These are phyloP conservation scores for Pseudomyrmex pallidus DNA, from an alignment of 1,140 invertebrate genomes.

Conservation along the genomic window DNA sequence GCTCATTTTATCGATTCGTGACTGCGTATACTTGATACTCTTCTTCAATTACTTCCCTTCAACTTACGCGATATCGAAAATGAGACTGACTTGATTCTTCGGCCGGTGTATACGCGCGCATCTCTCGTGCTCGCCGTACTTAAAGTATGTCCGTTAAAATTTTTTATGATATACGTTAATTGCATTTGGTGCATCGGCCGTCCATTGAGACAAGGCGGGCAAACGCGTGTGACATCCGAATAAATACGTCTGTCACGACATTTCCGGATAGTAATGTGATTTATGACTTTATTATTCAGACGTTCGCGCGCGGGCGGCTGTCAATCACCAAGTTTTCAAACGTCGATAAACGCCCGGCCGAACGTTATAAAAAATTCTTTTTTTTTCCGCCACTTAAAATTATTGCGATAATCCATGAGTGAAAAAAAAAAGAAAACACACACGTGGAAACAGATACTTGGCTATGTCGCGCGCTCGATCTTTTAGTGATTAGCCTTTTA, in stretches of 20 bases:
- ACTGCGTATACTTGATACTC: slow-evolving; percentile 3
- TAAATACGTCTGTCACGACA: slow-evolving; percentile 59
- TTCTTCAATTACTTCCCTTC: slow-evolving; percentile 43
- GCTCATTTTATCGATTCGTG: slow-evolving; percentile 12
- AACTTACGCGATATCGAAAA: slow-evolving; percentile 43
- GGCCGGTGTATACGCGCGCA: neutral
- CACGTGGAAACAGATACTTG: slow-evolving; percentile 46
- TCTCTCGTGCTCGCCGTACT: slow-evolving; percentile 20
- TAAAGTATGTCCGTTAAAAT: slow-evolving; percentile 61
- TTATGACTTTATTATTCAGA: slow-evolving; percentile 71
- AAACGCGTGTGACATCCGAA: slow-evolving; percentile 34
- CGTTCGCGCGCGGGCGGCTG: slow-evolving; percentile 38
- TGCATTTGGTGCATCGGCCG: slow-evolving; percentile 49
- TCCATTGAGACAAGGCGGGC: slow-evolving; percentile 39
- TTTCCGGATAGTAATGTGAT: slow-evolving; percentile 61
- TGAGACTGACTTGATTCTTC: slow-evolving; percentile 4
- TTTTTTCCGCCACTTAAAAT: slow-evolving; percentile 25
- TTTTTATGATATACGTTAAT: slow-evolving; percentile 50
- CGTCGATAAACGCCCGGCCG: slow-evolving; percentile 30
- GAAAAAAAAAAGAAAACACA: neutral
- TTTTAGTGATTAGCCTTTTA: slow-evolving; percentile 59
- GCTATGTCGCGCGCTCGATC: neutral
- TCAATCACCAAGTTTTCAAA: slow-evolving; percentile 57
- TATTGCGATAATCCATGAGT: slow-evolving; percentile 19
- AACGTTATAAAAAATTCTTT: slow-evolving; percentile 51